A percentile compares a stretch with the other conserved stretches of the same genome.
These are phyloP conservation scores for Lordiphosa fenestrarum DNA, from an alignment of 2,888 invertebrate species.

Conservation along the genomic window DNA sequence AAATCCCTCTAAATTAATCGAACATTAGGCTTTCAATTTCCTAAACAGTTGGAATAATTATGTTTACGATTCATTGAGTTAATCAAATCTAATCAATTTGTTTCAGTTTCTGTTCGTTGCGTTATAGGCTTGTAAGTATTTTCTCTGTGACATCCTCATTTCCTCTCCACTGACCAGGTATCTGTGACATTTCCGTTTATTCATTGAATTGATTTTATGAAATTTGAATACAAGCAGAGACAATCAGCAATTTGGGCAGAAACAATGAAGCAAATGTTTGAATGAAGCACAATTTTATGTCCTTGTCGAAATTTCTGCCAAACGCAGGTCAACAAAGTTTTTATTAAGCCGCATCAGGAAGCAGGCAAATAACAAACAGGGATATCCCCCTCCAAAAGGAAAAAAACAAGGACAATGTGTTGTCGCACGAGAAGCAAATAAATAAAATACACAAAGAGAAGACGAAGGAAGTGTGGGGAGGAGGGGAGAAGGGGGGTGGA, in stretches of 20 bases:
- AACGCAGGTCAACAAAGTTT: constrained; percentile 72
- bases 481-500: background rate
- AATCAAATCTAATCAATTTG: too few relatives aligned
- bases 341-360: constrained; percentile 51
- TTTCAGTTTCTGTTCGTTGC: too few relatives aligned
- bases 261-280: constrained; percentile 29
- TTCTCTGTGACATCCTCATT: background rate
- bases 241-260: constrained; percentile 39
- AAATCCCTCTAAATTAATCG: background rate
- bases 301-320: constrained; percentile 44
- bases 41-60: too few relatives aligned
- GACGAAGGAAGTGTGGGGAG: too few relatives aligned
- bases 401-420: constrained; percentile 42
- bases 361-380: constrained; percentile 17
- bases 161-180: background rate
- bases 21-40: too few relatives aligned
- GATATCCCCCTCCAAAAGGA: background rate
- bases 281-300: background rate
- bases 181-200: background rate
- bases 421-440: constrained; percentile 47
- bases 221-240: constrained; percentile 36
- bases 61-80: too few relatives aligned
- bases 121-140: too few relatives aligned
- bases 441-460: constrained; percentile 47
- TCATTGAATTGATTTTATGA: constrained; percentile 2